These are phyloP conservation scores for Corythornis leucogaster DNA, from an alignment of 2,797 vertebrate species.

Conservation along the genomic window DNA sequence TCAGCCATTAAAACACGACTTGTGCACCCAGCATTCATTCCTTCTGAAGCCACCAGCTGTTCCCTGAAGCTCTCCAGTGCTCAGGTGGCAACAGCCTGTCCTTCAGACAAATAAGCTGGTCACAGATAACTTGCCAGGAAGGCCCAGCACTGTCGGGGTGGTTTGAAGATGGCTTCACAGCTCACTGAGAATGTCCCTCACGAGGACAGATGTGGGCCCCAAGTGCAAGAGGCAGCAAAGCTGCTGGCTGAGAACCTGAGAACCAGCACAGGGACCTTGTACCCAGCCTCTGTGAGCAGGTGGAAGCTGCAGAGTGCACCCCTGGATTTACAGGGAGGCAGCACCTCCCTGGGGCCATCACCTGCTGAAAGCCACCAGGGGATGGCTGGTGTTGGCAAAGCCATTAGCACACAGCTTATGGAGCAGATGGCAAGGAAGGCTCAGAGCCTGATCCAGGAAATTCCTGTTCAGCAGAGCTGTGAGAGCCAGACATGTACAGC, in stretches of 20 bases:
- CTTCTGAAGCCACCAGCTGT: background rate
- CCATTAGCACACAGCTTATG: background rate
- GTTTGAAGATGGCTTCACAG: background rate
- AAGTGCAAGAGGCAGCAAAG: background rate
- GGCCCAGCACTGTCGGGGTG: background rate
- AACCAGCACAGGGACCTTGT: background rate
- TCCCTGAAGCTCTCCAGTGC: background rate
- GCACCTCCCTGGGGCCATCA: background rate
- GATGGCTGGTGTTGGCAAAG: background rate
- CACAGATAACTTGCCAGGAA: background rate
- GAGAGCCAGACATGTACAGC: background rate
- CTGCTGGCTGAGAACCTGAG: background rate
- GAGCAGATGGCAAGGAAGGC: background rate
- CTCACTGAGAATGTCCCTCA: background rate
- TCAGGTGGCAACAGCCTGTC: background rate
- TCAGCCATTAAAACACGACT: background rate
- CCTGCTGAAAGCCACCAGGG: background rate
- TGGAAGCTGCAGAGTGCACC: fast-evolving
- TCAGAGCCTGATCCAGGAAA: background rate
- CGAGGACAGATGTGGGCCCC: background rate
- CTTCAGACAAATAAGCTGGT: background rate
- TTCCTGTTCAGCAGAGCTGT: background rate
- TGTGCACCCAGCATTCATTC: background rate
- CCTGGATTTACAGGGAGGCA: background rate
- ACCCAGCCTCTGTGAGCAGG: background rate